Evolutionary conservation across 2,888 invertebrate species (phyloP).

Genomic region (Plutella xylostella): DNA sequence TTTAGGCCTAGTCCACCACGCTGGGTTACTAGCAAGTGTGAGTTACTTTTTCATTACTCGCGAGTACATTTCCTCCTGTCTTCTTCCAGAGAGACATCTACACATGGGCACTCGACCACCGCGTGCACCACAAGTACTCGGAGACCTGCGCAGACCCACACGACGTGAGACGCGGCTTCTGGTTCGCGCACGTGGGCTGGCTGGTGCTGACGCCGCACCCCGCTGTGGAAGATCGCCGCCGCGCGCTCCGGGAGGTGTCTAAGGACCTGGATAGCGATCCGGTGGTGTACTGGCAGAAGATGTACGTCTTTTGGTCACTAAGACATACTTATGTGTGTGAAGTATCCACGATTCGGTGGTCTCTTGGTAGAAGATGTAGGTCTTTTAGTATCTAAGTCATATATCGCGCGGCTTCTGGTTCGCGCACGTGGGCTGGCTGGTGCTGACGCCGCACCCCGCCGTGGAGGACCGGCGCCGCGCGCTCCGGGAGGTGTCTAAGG

Average conservation of each 20-base stretch:
- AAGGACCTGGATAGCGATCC: conserved; percentile 79
- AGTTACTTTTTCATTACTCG: no score
- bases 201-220: conserved; percentile 87
- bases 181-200: conserved; percentile 96
- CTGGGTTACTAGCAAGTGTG: no score
- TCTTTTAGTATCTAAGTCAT: no score
- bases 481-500: conserved; percentile 71
- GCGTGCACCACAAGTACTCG: conserved; percentile 90
- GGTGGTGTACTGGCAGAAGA: conserved; percentile 82
- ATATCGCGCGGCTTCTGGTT: conserved; percentile 91
- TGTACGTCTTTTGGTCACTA: no score
- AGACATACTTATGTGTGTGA: no score
- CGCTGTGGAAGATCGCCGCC: conserved; percentile 76
- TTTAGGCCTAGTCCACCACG: no score
- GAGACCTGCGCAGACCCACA: conserved; percentile 90
- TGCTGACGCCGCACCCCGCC: conserved; percentile 85
- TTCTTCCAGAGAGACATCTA: conserved; percentile 81
- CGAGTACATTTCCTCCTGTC: no score
- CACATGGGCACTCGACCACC: conserved; percentile 88
- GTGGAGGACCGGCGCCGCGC: conserved; percentile 76
- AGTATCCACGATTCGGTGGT: no score
- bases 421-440: conserved; percentile 93
- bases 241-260: conserved; percentile 66
- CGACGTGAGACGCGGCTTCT: conserved; percentile 86
- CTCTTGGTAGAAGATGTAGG: no score